phyloP scores from a whole-genome alignment of 1,140 invertebrate species.

The Drosophila lini region DNA sequence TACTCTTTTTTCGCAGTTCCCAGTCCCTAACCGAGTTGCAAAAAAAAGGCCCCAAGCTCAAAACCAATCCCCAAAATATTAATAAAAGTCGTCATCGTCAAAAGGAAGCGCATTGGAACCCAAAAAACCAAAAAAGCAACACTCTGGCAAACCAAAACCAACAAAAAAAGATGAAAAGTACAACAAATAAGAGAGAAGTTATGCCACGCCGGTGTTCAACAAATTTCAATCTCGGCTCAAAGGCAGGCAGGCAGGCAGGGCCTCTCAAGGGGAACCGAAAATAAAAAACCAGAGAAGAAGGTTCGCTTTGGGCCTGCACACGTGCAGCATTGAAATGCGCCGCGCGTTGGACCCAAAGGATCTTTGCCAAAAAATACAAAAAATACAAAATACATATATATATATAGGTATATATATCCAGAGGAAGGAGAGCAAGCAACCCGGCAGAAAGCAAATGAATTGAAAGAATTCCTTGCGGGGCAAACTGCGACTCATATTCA shows the following conservation, averaged over 20 bases:
- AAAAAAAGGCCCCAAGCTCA: slow-evolving; percentile 59
- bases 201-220: slow-evolving; percentile 79
- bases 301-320: slow-evolving; percentile 65
- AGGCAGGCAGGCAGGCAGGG: slow-evolving; percentile 52
- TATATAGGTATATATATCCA: neutral
- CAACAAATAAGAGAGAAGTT: slow-evolving; percentile 46
- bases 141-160: slow-evolving; percentile 21
- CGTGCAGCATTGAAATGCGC: slow-evolving; percentile 80
- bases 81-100: slow-evolving; percentile 82
- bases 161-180: slow-evolving; percentile 16
- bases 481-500: slow-evolving; percentile 42
- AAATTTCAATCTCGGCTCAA: slow-evolving; percentile 81
- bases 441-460: slow-evolving; percentile 64
- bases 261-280: slow-evolving; percentile 21
- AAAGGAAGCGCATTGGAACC: slow-evolving; percentile 72
- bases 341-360: slow-evolving; percentile 76
- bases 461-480: slow-evolving; percentile 79
- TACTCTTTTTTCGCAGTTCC: slow-evolving; percentile 37
- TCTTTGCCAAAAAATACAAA: slow-evolving; percentile 58
- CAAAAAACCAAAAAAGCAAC: slow-evolving; percentile 31
- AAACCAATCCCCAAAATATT: slow-evolving; percentile 72
- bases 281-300: slow-evolving; percentile 14
- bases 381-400: slow-evolving; percentile 26
- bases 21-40: slow-evolving; percentile 8
- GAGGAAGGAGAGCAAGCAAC: slow-evolving; percentile 3